phyloP scores from a whole-genome alignment of 1,140 invertebrate species.

The Chymomyza costata region DNA sequence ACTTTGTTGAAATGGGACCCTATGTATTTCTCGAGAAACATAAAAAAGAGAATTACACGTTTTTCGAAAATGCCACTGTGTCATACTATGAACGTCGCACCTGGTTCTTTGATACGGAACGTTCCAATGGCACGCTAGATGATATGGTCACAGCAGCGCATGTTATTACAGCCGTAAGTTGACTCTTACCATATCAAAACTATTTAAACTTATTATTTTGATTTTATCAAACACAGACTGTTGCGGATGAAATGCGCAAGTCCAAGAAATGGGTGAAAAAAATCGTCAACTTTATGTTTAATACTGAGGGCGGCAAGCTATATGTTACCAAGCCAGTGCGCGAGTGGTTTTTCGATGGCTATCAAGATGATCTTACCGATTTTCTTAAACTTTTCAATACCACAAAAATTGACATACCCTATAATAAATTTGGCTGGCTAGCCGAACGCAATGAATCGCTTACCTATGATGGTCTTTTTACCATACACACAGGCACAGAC shows the following conservation, averaged over 20 bases:
- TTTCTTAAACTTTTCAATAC: constrained; percentile 79
- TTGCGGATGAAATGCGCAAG: constrained; percentile 79
- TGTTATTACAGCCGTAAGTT: constrained; percentile 83
- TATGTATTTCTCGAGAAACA: constrained; percentile 80
- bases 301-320: constrained; percentile 76
- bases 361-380: constrained; percentile 81
- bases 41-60: constrained; percentile 79
- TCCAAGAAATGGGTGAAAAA: constrained; percentile 74
- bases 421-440: constrained; percentile 86
- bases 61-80: constrained; percentile 87
- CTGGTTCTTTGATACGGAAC: constrained; percentile 84
- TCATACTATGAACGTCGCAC: constrained; percentile 85
- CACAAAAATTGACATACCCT: constrained; percentile 78
- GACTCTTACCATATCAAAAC: not conserved
- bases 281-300: constrained; percentile 77
- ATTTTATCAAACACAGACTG: constrained; percentile 76
- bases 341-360: constrained; percentile 86
- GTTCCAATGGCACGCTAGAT: constrained; percentile 83
- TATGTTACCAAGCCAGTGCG: constrained; percentile 80
- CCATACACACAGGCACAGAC: constrained; percentile 82
- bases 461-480: constrained; percentile 84
- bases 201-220: too few relatives aligned
- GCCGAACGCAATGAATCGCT: constrained; percentile 84
- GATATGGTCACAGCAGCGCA: constrained; percentile 88
- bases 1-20: constrained; percentile 81